These are phyloP conservation scores for Eremophila alpestris DNA, from an alignment of 2,797 vertebrate genomes.

Conservation along the genomic window DNA sequence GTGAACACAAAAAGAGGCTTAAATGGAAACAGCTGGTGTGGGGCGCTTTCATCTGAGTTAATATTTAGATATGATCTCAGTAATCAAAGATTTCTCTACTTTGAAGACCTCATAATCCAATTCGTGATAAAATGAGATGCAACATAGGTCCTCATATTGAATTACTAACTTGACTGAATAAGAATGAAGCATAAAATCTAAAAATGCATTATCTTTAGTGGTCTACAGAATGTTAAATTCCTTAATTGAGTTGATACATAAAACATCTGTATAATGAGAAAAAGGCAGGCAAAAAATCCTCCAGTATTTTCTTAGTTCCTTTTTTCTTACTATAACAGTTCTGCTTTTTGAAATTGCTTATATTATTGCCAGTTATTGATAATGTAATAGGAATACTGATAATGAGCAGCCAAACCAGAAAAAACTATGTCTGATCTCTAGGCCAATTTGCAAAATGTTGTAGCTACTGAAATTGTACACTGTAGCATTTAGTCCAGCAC, in stretches of 20 bases:
- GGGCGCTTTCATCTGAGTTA: background rate
- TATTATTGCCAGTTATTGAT: background rate
- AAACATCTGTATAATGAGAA: background rate
- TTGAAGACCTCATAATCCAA: background rate
- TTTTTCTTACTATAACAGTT: background rate
- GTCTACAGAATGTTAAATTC: background rate
- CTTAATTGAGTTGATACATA: background rate
- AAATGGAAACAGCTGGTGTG: background rate
- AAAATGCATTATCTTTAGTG: background rate
- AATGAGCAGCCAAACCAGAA: background rate
- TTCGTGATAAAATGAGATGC: background rate
- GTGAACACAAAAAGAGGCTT: background rate
- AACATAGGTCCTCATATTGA: background rate
- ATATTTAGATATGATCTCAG: background rate
- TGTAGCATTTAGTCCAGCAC: background rate
- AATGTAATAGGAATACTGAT: background rate
- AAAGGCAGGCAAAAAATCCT: background rate
- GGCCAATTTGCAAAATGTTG: background rate
- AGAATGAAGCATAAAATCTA: background rate
- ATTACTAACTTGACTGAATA: background rate
- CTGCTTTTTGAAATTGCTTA: background rate
- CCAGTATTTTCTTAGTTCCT: background rate
- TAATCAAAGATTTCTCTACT: background rate
- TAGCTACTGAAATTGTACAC: background rate
- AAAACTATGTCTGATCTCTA: background rate